Evolutionary conservation across 2,797 vertebrate genomes (phyloP), one percentile per base, ranked within the genome.

Genomic region (Nasua narica): DNA sequence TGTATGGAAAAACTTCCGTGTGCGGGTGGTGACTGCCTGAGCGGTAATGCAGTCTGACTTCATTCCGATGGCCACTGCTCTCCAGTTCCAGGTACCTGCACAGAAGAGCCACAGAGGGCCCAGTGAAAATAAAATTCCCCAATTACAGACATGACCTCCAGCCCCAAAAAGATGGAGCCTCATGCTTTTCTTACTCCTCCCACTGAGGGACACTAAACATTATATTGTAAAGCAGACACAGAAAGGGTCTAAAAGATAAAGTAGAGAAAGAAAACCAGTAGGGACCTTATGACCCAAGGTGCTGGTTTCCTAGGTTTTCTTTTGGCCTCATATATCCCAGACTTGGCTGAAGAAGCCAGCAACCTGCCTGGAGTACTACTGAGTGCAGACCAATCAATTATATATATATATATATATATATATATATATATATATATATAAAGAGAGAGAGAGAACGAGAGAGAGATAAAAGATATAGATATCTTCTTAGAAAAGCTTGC

Each of bases 1-100:
- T 99, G 96, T 99, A 99, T 4, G 99, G 99, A 98, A 99, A 99
- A 95, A 99, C 99, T 99, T 99, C 99, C 0, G 99, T 99, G 98
- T 99, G 99, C 25, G 99, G 99, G 96, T 98, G 99, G 82, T 99
- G 99, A 88, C 99, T 99, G 98, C 99, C 99, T 88, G 99, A 99
- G 90, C 99, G 99, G 97, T 99, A 99, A 98, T 99, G 99, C 67
- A 99, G 99, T 82, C 99, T 99, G 96, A 99, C 98, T 98, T 99
- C 99, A 96, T 99, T 99, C 97, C 99, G 99, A 98, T 99, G 99
- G 37, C 99, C 99, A 0, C 99, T 99, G 99, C 99, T 99, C 97
- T 99, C 99, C 97, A 99, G 98, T 98, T 99, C 99, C 98, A 99
- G 98, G 97, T 99, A 99, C 98, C 99, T 99, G 98, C 52, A 94